Base-by-base conservation (phyloP, 2,888 invertebrate species). In the Xylocampa areola region DNA sequence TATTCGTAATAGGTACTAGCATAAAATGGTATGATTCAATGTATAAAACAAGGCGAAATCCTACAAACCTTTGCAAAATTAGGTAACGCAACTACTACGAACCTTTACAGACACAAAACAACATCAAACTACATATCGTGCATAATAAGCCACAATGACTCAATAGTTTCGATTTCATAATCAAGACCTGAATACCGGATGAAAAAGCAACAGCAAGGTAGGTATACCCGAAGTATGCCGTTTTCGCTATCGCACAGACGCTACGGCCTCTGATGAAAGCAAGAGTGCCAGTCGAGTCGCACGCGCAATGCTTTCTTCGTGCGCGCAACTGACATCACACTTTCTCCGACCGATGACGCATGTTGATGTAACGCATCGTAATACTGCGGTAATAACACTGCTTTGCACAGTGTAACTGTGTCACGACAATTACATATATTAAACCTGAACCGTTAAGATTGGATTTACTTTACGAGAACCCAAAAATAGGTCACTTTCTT, bases 161-260 rank as follows among this genome's bases (percentile, higher is more conserved):
- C 87, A 89, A 90, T 87, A 83, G 84, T 86, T 88, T 86, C 86
- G 84, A 86, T 91, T 90, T 91, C 88, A 87, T 90, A 90, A 91
- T 85, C 84, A 80, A 87, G 87, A 87, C 88, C 88, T 87, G 87
- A 89, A 90, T 91, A 88, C 87, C 89, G 81, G 85, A 88, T 88
- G 84, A 85, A 91, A 88, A 88, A 90, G 87, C 84, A 85, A 87
- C 86, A 88, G 87, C 80, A 80, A 79, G 69, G 83, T 79, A 79
- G 78, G 78, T 80, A 81, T 82, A 84, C 84, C 73, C 80, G 72
- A 88, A 89, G 91, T 89, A 83, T 91, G 92, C 86, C 90, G 85
- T 91, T 93, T 92, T 92, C 92, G 90, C 93, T 93, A 91, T 93
- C 93, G 86, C 63, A 79, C 90, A 92, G 91, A 92, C 89, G 83